These are phyloP conservation scores for Stomorhina lunata DNA, from an alignment of 2,888 invertebrate species.

Conservation along the genomic window DNA sequence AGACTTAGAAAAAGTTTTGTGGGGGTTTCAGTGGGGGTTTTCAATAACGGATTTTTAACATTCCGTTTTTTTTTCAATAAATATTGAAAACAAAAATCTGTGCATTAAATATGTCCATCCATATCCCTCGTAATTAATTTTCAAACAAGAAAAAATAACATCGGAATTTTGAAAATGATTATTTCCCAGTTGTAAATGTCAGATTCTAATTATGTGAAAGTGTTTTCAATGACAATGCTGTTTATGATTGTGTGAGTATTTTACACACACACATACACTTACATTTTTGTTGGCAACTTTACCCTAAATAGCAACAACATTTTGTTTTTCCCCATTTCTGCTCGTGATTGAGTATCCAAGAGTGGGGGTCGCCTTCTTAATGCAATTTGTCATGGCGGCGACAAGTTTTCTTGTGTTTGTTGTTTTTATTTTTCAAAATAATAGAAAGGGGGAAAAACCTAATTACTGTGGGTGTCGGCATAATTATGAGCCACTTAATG, in stretches of 20 bases:
- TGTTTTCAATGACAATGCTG: conserved; percentile 21
- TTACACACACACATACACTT: background rate
- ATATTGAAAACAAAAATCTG: conserved; percentile 15
- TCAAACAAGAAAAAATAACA: conserved; percentile 4
- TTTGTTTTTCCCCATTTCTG: background rate
- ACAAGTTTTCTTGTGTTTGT: conserved; percentile 40
- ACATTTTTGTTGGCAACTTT: background rate
- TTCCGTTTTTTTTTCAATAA: background rate
- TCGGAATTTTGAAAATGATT: conserved; percentile 30
- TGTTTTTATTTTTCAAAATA: background rate
- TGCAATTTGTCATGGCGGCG: conserved; percentile 63
- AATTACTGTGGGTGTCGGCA: conserved; percentile 63
- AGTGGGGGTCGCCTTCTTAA: conserved; percentile 44
- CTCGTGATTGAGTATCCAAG: conserved; percentile 35
- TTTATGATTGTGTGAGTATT: background rate
- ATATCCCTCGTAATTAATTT: conserved; percentile 36
- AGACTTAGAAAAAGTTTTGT: background rate
- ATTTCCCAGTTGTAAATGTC: conserved; percentile 56
- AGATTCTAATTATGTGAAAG: conserved; percentile 42
- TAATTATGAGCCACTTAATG: conserved; percentile 63
- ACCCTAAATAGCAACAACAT: background rate
- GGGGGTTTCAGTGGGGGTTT: background rate
- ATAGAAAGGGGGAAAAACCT: conserved; percentile 46
- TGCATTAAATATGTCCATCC: conserved; percentile 14
- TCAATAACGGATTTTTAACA: background rate